phyloP scores from a whole-genome alignment of 2,888 invertebrate genomes.

The Diaprepes abbreviatus region DNA sequence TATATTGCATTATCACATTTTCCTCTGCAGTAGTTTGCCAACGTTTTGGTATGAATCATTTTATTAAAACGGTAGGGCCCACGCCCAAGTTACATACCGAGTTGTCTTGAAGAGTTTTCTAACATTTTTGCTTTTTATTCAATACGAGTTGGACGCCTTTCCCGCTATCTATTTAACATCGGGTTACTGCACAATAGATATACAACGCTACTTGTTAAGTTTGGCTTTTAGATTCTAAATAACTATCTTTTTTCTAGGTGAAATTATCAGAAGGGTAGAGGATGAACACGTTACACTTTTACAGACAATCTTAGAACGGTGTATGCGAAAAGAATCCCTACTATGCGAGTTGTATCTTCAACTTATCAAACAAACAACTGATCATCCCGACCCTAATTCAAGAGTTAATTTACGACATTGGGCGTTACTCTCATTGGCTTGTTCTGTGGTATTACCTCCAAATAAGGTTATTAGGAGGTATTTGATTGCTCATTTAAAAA shows the following conservation, averaged over 20 bases:
- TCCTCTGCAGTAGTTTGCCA: too few species aligned
- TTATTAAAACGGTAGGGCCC: too few species aligned
- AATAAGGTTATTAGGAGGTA: constrained; percentile 88
- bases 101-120: too few species aligned
- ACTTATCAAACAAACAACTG: constrained; percentile 91
- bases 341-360: constrained; percentile 93
- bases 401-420: constrained; percentile 91
- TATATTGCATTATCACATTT: too few species aligned
- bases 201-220: too few species aligned
- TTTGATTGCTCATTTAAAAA: constrained; percentile 87
- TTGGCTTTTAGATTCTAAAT: too few species aligned
- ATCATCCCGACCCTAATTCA: constrained; percentile 90
- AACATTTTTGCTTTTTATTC: too few species aligned
- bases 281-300: constrained; percentile 91
- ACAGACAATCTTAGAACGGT: constrained; percentile 90
- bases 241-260: constrained; percentile 66
- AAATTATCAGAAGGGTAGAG: constrained; percentile 79
- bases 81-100: too few species aligned
- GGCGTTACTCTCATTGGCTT: constrained; percentile 87
- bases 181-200: too few species aligned
- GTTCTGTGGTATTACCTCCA: constrained; percentile 88
- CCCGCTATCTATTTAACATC: too few species aligned
- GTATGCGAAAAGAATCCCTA: constrained; percentile 90
- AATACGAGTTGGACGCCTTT: too few species aligned
- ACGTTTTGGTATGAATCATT: too few species aligned